Base-by-base conservation (phyloP, 1,140 invertebrate genomes). In the Galendromus occidentalis region DNA sequence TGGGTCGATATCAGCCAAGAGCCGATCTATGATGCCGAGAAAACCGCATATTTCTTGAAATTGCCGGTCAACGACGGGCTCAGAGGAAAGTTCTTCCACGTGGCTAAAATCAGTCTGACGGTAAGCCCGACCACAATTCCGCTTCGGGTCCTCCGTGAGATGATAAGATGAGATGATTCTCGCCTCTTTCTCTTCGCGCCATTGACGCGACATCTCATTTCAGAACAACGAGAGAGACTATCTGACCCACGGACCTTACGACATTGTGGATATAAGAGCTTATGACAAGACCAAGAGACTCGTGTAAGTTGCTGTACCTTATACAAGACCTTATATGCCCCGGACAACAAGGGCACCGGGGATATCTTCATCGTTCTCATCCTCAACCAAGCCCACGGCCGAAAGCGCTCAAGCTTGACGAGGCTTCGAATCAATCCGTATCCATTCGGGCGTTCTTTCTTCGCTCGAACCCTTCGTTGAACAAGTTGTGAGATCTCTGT, bases 261-360 rank as follows among this genome's bases (percentile, higher is more conserved):
- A 85, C 66, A 88, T 93, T 18, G 83, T 82, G 7, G 81, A 85
- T 70, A 85, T 95, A 67, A 75, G 89, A 1, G 79, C 81, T 25
- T 91, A 86, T 85, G 84, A 90, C 71, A 74, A 83, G 66, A 74
- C 81, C 30, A 79, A 79, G 44, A 76, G 83, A 67, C 73, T 79
- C 63, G 80, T 89, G 80, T 86, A 76, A 82, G 81, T 78, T 70
- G n/a, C n/a, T n/a, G n/a, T n/a, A n/a, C n/a, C n/a, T n/a, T n/a
- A n/a, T n/a, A n/a, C n/a, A n/a, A n/a, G n/a, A n/a, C n/a, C n/a
- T n/a, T n/a, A n/a, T n/a, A n/a, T n/a, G n/a, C n/a, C n/a, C n/a
- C n/a, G n/a, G n/a, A n/a, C n/a, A n/a, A n/a, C n/a, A n/a, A n/a
- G n/a, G n/a, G n/a, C n/a, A n/a, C n/a, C n/a, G n/a, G n/a, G n/a